Conservation (phyloP, 1,140 invertebrate genomes). For the Vanessa atalanta region DNA sequence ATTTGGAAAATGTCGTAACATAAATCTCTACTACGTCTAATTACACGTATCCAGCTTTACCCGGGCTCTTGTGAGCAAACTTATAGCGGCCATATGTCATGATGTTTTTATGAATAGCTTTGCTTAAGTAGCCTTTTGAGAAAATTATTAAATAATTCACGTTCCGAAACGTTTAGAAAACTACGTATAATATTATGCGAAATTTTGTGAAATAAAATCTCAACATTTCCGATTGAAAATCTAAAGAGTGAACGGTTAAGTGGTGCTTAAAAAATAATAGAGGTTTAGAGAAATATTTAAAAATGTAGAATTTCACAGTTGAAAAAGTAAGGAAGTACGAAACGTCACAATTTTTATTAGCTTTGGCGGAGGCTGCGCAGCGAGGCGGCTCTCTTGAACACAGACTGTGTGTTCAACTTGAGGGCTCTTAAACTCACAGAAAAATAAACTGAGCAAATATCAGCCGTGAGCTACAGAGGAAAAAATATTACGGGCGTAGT, state of each 20-base stretch:
- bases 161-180: conserved; percentile 15
- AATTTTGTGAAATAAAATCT: conserved; percentile 6
- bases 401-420: conserved; percentile 61
- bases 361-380: conserved; percentile 52
- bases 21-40: conserved; percentile 68
- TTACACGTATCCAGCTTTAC: conserved; percentile 61
- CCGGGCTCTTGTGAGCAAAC: conserved; percentile 53
- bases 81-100: conserved; percentile 67
- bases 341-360: conserved; percentile 59
- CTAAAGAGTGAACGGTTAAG: conserved; percentile 5
- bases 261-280: conserved; percentile 18
- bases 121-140: conserved; percentile 23
- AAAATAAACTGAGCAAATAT: conserved; percentile 69
- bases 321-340: conserved; percentile 10
- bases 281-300: conserved; percentile 26
- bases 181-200: not conserved
- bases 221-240: conserved; percentile 8
- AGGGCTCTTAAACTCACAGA: conserved; percentile 57
- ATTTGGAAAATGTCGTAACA: conserved; percentile 63
- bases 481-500: conserved; percentile 57
- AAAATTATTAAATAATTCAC: conserved; percentile 21
- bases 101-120: conserved; percentile 58
- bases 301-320: conserved; percentile 32
- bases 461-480: conserved; percentile 46
- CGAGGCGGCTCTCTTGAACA: conserved; percentile 58